Percentiles rank a stretch among this genome's conserved stretches.
Conservation (phyloP, 1,140 invertebrate species). For the Ostrea edulis region DNA sequence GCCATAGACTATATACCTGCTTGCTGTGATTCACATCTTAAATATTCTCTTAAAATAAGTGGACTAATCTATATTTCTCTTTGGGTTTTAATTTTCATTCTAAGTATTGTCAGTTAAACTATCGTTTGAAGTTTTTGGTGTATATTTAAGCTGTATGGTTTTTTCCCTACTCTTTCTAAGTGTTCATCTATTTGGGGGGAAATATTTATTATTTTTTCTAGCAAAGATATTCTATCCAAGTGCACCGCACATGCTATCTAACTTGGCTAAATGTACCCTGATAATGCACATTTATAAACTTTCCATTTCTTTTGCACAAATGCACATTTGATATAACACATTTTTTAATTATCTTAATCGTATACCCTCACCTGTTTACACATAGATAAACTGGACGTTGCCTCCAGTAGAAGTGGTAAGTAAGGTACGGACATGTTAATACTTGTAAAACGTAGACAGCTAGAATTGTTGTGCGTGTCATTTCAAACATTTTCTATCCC, state of each 20-base stretch:
- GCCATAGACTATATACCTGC: neutral
- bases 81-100: neutral
- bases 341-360: neutral
- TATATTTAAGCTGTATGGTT: neutral
- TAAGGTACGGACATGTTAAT: neutral
- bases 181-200: no score
- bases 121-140: neutral
- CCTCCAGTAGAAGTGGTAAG: conserved; percentile 29
- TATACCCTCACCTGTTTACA: neutral
- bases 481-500: neutral
- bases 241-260: neutral
- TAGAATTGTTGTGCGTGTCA: neutral
- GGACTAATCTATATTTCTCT: neutral
- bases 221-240: neutral
- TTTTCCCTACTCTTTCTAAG: neutral
- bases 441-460: neutral
- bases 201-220: neutral
- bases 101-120: neutral
- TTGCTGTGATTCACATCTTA: neutral
- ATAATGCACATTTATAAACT: no score
- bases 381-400: conserved; percentile 9
- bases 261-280: no score
- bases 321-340: no score
- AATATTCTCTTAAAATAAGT: neutral
- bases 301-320: no score